A percentile compares a stretch with the other conserved stretches of the same genome.
Evolutionary conservation across 2,888 invertebrate species (phyloP).

Genomic region (Tinea trinotella): DNA sequence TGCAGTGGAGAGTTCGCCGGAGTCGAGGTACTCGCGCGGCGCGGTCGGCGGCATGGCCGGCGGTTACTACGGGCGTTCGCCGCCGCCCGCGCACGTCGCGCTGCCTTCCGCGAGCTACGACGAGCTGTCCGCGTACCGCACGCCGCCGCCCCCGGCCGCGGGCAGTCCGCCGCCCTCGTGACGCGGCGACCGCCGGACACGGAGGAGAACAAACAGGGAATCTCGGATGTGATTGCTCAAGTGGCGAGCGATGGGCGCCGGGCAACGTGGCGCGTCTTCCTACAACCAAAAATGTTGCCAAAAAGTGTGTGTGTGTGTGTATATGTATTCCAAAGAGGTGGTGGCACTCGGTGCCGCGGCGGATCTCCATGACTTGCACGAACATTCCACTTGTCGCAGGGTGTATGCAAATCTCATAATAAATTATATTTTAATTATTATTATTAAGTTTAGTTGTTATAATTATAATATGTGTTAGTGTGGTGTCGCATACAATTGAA

Average conservation of each 20-base stretch:
- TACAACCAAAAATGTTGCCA: background rate
- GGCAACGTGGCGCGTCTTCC: too few relatives aligned
- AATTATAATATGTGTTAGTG: too few relatives aligned
- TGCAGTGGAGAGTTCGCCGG: constrained; percentile 1
- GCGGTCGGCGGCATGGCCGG: background rate
- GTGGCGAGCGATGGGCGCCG: background rate
- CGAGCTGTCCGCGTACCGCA: background rate
- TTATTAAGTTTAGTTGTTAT: too few relatives aligned
- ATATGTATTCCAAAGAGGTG: background rate
- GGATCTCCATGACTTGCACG: too few relatives aligned
- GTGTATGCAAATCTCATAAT: too few relatives aligned
- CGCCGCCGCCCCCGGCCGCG: background rate
- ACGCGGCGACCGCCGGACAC: background rate
- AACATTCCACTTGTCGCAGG: too few relatives aligned
- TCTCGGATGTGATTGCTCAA: background rate
- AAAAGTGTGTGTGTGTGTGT: too few relatives aligned
- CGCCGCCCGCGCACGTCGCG: constrained; percentile 6
- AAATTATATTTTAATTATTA: too few relatives aligned
- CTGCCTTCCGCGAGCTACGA: background rate
- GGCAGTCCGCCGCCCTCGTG: background rate
- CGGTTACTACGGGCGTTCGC: background rate
- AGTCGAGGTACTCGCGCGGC: background rate
- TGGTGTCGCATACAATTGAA: too few relatives aligned
- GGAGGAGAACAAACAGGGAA: background rate
- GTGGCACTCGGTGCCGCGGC: background rate